Conservation (phyloP, 2,797 vertebrate species). For the Avahi laniger region DNA sequence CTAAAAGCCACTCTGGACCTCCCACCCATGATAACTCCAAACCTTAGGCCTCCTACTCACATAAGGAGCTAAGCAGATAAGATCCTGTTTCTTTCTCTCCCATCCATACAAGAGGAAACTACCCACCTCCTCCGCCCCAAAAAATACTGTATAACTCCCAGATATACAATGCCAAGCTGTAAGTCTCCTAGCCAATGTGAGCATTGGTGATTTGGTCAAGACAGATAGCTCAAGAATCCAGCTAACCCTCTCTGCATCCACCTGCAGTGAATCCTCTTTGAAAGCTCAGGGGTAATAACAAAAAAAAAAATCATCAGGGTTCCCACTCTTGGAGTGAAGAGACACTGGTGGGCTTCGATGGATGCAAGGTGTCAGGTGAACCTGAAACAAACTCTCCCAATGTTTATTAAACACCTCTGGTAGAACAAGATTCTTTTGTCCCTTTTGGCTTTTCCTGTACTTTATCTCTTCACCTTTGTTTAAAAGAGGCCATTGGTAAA, state of each 20-base stretch:
- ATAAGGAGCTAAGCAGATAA: no score
- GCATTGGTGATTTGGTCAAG: neutral
- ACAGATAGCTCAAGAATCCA: neutral
- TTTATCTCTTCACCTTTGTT: neutral
- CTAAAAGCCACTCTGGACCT: neutral
- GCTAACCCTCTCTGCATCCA: neutral
- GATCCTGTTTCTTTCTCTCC: neutral
- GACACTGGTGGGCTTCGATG: neutral
- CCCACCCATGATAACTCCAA: neutral
- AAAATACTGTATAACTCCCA: neutral
- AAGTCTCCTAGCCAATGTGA: neutral
- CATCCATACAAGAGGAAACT: neutral
- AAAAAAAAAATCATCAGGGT: no score
- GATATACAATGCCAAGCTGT: neutral
- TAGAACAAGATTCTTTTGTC: neutral
- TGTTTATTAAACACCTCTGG: neutral
- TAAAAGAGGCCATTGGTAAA: neutral
- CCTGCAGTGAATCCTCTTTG: neutral
- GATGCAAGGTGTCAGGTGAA: neutral
- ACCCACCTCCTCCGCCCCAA: accelerated
- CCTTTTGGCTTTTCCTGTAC: neutral
- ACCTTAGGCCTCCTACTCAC: neutral
- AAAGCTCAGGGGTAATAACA: neutral
- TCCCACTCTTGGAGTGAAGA: neutral
- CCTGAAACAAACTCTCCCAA: neutral